These are phyloP conservation scores for Ephialtes manifestator DNA, from an alignment of 2,888 invertebrate species.

Conservation along the genomic window DNA sequence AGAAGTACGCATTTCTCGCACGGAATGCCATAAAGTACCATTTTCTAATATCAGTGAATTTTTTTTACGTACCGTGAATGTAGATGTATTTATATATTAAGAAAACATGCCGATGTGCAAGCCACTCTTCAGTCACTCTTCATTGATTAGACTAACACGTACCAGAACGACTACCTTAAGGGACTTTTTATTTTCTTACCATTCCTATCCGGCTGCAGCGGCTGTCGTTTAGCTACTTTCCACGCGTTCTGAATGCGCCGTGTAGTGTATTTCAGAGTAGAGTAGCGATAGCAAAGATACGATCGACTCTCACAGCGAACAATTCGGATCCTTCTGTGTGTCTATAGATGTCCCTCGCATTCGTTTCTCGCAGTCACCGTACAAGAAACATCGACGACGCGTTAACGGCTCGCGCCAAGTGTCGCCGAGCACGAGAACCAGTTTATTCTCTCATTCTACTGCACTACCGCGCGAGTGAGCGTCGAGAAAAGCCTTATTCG, in stretches of 20 bases:
- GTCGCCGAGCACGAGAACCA: constrained; percentile 68
- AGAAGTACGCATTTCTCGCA: too few relatives aligned
- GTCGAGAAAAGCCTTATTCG: constrained; percentile 77
- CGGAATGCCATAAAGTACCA: too few relatives aligned
- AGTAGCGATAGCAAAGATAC: constrained; percentile 1
- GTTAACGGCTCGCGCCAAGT: constrained; percentile 71
- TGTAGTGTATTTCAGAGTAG: not conserved
- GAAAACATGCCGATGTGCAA: too few relatives aligned
- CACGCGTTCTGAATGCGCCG: not conserved
- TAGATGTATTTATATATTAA: too few relatives aligned
- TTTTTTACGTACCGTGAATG: too few relatives aligned
- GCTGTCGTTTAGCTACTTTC: constrained; percentile 1
- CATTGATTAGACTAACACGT: too few relatives aligned
- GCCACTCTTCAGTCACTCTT: too few relatives aligned
- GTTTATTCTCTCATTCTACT: constrained; percentile 47
- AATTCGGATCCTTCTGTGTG: constrained; percentile 46
- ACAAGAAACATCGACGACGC: constrained; percentile 61
- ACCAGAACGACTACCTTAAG: not conserved
- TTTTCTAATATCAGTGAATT: too few relatives aligned
- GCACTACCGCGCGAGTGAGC: constrained; percentile 8
- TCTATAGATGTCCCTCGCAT: constrained; percentile 28
- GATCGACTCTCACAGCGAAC: constrained; percentile 16
- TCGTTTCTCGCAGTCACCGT: constrained; percentile 17
- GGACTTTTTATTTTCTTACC: not conserved
- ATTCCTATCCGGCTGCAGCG: constrained; percentile 1